Percentiles rank a stretch among this genome's conserved stretches.
These are phyloP conservation scores for Atractosteus spatula DNA, from an alignment of 2,113 vertebrate species.

Conservation along the genomic window DNA sequence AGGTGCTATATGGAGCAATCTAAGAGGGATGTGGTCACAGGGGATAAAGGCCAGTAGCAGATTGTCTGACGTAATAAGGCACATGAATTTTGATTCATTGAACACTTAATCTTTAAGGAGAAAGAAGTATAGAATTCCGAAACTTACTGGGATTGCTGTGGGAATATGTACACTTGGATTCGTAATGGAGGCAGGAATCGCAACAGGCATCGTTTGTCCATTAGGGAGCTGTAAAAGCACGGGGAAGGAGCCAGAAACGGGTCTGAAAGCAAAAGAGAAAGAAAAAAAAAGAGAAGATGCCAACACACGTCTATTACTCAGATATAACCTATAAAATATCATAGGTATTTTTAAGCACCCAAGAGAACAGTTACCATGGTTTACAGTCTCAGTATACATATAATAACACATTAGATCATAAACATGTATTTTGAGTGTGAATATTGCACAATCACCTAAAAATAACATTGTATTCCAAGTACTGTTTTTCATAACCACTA, in stretches of 20 bases:
- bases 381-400: not conserved
- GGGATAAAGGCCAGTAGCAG: no score
- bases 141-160: slow-evolving; percentile 93
- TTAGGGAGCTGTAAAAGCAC: slow-evolving; percentile 97
- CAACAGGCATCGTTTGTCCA: slow-evolving; percentile 96
- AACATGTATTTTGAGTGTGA: no score
- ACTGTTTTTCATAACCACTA: no score
- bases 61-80: no score
- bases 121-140: not conserved
- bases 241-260: slow-evolving; percentile 93
- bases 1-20: no score
- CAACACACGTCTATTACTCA: not conserved
- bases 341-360: slow-evolving; percentile 4
- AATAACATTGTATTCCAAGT: no score
- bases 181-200: slow-evolving; percentile 95
- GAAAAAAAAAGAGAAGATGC: slow-evolving; percentile 41
- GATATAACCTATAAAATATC: slow-evolving; percentile 3
- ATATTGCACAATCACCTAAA: no score
- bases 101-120: no score
- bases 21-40: no score
- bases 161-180: slow-evolving; percentile 95
- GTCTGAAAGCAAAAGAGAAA: slow-evolving; percentile 77
- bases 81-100: no score
- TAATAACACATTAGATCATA: not conserved
- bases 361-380: not conserved